phyloP scores from a whole-genome alignment of 1,140 invertebrate genomes.

The Drosophila yakuba region DNA sequence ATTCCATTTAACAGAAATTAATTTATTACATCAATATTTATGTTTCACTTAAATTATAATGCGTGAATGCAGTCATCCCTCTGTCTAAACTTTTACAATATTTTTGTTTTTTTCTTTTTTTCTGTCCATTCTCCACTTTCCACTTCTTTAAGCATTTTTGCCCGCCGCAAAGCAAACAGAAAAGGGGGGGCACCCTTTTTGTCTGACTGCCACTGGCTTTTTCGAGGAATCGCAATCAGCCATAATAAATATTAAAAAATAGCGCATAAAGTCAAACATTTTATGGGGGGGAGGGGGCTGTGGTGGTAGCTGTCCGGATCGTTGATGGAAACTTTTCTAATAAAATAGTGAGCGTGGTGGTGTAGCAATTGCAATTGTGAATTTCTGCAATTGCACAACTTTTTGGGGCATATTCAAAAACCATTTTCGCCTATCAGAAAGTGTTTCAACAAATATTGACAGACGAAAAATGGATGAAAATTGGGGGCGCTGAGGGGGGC shows the following conservation, averaged over 20 bases:
- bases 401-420: slow-evolving; percentile 76
- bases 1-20: slow-evolving; percentile 78
- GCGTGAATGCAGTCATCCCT: slow-evolving; percentile 77
- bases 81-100: slow-evolving; percentile 64
- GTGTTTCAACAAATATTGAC: slow-evolving; percentile 82
- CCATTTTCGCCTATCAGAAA: slow-evolving; percentile 80
- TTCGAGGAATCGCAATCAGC: slow-evolving; percentile 66
- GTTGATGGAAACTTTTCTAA: slow-evolving; percentile 73
- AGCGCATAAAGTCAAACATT: slow-evolving; percentile 80
- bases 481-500: neutral
- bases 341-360: slow-evolving; percentile 68
- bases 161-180: slow-evolving; percentile 64
- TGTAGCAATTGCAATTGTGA: slow-evolving; percentile 68
- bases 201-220: slow-evolving; percentile 4
- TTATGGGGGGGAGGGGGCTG: neutral
- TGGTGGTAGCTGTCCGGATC: slow-evolving; percentile 10
- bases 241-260: slow-evolving; percentile 83
- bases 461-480: slow-evolving; percentile 36
- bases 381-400: slow-evolving; percentile 78
- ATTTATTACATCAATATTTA: slow-evolving; percentile 84
- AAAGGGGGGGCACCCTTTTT: neutral
- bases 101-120: neutral
- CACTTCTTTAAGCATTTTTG: slow-evolving; percentile 18
- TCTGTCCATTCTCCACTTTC: neutral
- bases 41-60: slow-evolving; percentile 84